Evolutionary conservation across 2,113 vertebrate species (phyloP).

Genomic region (Haemorhous mexicanus): DNA sequence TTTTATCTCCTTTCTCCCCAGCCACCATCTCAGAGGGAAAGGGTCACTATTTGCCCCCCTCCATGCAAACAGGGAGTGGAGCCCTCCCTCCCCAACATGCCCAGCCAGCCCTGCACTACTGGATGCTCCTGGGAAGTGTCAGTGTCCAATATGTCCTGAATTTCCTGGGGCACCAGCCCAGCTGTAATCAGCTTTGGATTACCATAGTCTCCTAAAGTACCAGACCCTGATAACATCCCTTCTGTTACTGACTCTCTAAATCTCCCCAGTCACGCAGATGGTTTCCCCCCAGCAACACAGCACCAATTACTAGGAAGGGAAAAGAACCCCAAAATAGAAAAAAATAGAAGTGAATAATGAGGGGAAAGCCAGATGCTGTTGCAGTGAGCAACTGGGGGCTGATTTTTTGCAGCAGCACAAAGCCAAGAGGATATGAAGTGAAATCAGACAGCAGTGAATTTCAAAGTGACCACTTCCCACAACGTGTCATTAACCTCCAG

Average conservation of each 20-base stretch:
- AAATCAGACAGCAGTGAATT: not conserved
- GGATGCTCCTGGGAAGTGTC: not conserved
- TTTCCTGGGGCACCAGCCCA: not conserved
- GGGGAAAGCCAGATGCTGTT: not conserved
- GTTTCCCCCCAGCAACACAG: not conserved
- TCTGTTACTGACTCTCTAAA: not conserved
- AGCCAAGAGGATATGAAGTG: not conserved
- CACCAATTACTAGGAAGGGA: not conserved
- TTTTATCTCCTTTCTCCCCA: not conserved
- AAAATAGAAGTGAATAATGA: not conserved
- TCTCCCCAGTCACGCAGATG: not conserved
- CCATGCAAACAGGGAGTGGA: not conserved
- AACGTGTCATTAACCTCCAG: not conserved
- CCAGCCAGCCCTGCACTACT: rapidly evolving
- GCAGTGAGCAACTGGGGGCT: not conserved
- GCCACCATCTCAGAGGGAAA: not conserved
- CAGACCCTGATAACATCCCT: not conserved
- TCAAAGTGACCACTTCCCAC: not conserved
- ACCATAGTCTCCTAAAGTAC: not conserved
- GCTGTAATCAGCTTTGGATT: conserved; percentile 49
- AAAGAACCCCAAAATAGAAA: not conserved
- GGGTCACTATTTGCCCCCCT: not conserved
- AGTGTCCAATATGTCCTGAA: not conserved
- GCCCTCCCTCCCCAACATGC: rapidly evolving
- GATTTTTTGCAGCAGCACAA: not conserved